A percentile compares a stretch with the other conserved stretches of the same genome.
These are phyloP conservation scores for Carduelis carduelis DNA, from an alignment of 2,797 vertebrate species.

Conservation along the genomic window DNA sequence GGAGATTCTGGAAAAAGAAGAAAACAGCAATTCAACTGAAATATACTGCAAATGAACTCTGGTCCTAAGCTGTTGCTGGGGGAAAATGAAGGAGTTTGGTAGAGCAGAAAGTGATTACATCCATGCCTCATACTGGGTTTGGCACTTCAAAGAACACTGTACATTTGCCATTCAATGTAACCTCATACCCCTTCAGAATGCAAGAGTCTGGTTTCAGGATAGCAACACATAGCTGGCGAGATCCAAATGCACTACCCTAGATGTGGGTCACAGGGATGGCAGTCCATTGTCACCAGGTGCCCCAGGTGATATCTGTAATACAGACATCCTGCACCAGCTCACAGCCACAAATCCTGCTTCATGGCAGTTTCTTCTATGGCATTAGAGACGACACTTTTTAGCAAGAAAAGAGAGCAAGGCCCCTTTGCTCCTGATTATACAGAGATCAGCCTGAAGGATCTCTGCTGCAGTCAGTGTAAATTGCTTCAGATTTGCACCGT, in stretches of 20 bases:
- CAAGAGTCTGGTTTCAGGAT: background rate
- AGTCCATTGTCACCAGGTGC: background rate
- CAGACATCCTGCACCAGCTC: background rate
- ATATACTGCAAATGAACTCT: background rate
- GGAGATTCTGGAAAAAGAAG: background rate
- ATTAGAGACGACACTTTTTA: background rate
- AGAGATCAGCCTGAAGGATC: background rate
- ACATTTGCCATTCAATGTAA: background rate
- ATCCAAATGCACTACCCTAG: background rate
- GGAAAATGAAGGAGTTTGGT: background rate
- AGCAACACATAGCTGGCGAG: background rate
- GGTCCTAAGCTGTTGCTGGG: background rate
- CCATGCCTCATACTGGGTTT: background rate
- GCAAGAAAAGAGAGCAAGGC: background rate
- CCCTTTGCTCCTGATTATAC: slow-evolving; percentile 1
- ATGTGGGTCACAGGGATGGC: background rate
- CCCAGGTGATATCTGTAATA: slow-evolving; percentile 1
- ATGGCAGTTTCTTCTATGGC: background rate
- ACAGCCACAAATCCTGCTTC: slow-evolving; percentile 20
- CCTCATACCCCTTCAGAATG: background rate
- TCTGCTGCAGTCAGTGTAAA: slow-evolving; percentile 39
- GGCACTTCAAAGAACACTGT: background rate
- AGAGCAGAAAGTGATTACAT: background rate
- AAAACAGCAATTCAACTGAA: background rate
- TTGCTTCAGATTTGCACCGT: background rate